Base-by-base conservation (phyloP, 2,113 vertebrate species). In the Conger conger region DNA sequence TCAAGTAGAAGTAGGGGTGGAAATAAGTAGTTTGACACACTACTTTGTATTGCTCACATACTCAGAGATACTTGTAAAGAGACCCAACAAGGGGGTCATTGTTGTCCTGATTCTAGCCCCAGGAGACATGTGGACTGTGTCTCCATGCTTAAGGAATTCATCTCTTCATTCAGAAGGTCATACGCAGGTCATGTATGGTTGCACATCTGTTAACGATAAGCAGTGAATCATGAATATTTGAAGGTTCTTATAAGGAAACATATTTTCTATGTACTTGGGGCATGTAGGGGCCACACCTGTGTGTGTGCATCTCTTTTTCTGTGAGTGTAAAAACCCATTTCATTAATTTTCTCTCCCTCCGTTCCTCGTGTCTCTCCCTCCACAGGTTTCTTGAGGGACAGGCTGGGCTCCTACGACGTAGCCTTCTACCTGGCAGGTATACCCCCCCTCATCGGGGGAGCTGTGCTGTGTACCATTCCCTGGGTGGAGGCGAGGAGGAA, bases 381-480 rank as follows among this genome's bases (percentile, higher is more conserved):
- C 57, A 3, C 90, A 99, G 98, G 98, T 23, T 94, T 96, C 86
- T 94, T 99, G 84, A 94, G 90, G 30, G 98, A 99, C 89, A 90
- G 92, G 11, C 94, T 97, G 1, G 94, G 94, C 4, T 94, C 84
- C 89, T 99, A 99, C 0, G 88, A 99, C 0, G 88, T 96, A 85
- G 97, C 98, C 0, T 99, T 99, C 92, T 99, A 98, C 93, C 93
- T 99, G 88, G 98, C 98, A 0, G 98, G 98, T 0, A 92, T 99
- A 83, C 98, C 98, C 1, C 98, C 98, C 0, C 90, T 99, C n/a
- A 68, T 99, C 13, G 98, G 98, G 0, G 98, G 97, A 27, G 89
- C 93, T 2, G 79, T 99, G 82, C 91, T 99, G 7, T 99, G 97
- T 57, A 88, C 96, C 60, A 97, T 99, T 57, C 98, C 98, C 0